Evolutionary conservation across 2,797 vertebrate species (phyloP).

Genomic region (Semaprochilodus insignis): DNA sequence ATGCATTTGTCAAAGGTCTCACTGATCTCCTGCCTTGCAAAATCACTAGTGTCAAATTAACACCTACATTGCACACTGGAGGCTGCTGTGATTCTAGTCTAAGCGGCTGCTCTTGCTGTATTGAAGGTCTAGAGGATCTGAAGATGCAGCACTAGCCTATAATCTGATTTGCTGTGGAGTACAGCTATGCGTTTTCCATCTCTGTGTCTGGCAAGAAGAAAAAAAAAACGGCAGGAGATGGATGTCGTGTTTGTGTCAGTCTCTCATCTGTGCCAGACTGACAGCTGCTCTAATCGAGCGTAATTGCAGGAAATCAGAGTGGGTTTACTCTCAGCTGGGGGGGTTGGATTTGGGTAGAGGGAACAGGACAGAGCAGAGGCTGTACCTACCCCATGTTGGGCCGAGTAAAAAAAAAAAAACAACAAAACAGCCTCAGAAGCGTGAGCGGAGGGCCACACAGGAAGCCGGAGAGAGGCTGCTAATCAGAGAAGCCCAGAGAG

Average conservation of each 20-base stretch:
- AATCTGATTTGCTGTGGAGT: constrained; percentile 24
- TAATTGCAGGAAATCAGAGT: constrained; percentile 86
- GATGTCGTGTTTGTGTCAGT: constrained; percentile 77
- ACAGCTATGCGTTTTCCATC: constrained; percentile 18
- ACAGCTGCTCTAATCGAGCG: constrained; percentile 81
- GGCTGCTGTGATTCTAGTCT: background rate
- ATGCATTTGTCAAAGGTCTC: constrained; percentile 1
- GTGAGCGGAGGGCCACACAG: constrained; percentile 78
- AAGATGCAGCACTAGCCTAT: constrained; percentile 20
- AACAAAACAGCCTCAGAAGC: constrained; percentile 47
- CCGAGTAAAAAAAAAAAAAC: constrained; percentile 48
- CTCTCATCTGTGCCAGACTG: constrained; percentile 81
- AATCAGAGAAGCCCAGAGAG: constrained; percentile 77
- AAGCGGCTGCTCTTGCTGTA: background rate
- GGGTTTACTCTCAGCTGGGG: constrained; percentile 71
- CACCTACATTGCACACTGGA: background rate
- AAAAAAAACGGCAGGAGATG: constrained; percentile 68
- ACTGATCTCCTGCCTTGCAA: constrained; percentile 14
- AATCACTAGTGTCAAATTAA: constrained; percentile 34
- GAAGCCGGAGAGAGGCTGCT: constrained; percentile 73
- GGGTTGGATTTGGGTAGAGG: constrained; percentile 38
- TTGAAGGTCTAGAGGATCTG: constrained; percentile 1
- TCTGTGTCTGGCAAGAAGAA: constrained; percentile 31
- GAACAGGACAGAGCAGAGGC: constrained; percentile 70
- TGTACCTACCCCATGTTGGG: constrained; percentile 73